Evolutionary conservation across 2,797 vertebrate genomes (phyloP), one percentile per base, ranked within the genome.

Genomic region (Eurystomus glaucurus): DNA sequence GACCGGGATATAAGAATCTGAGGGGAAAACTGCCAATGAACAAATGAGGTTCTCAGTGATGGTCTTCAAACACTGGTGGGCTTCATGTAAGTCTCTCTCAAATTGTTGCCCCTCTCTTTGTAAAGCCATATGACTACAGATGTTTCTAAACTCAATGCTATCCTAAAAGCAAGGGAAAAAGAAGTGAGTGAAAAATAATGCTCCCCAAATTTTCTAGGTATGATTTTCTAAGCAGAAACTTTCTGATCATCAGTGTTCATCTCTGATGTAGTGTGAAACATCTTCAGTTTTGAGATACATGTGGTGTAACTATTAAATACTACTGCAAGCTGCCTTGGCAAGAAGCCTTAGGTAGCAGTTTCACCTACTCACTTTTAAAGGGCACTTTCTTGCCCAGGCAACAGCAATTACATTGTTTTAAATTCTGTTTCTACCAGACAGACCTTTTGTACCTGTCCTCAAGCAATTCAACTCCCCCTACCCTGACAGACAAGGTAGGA

Each of bases 101-200:
- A 98, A 95, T 31, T 90, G 87, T 46, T 97, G 91, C 72, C 79
- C 93, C 94, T 98, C 96, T 70, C 95, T 97, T 78, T 98, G 97
- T 76, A 98, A 97, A 95, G 96, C 92, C 83, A 74, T 94, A 60
- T 93, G 95, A 60, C 88, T 97, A 80, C 97, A 98, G 88, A 97
- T 96, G 88, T 99, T 98, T 95, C 98, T 98, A 95, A 98, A 97
- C 29, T 98, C 95, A 94, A 86, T 77, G 66, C 94, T 98, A 15
- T 97, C 91, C 97, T 98, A 70, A 85, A 97, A 96, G 10, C 6
- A 84, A 87, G 84, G 39, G 10, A 70, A 81, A 94, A 88, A 66
- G 11, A 57, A 93, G 11, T 16, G 25, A 91, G 14, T 51, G 23
- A n/a, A 68, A 94, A 87, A 35, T 70, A 71, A 64, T 29, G 11